Evolutionary conservation across 1,140 invertebrate genomes (phyloP), one percentile per base, ranked within the genome.

Genomic region (Calliphora vicina): DNA sequence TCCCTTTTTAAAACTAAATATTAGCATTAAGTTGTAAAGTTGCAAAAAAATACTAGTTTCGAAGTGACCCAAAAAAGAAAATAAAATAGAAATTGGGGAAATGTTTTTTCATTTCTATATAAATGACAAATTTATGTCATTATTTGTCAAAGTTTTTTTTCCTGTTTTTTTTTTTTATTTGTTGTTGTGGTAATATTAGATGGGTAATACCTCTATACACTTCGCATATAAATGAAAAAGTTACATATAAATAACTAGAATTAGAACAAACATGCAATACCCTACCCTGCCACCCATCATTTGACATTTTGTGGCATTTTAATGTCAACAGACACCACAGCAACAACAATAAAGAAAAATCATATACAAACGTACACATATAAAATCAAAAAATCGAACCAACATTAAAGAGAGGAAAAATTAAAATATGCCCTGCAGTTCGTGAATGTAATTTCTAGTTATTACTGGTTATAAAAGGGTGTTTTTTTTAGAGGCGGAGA

Each of bases 71-170:
- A 57, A 57, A 57, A 57, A 57, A 57, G 15, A 57, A 10, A 15
- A 5, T 57, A n/a, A 57, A 57, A 57, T 57, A 12, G 50, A 57
- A 57, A 15, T 13, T 57, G 15, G n/a, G 50, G 5, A 35, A 57
- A 15, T 13, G 15, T 57, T 57, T 4, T 17, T 57, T 15, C n/a
- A 57, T 15, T 57, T 57, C n/a, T n/a, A 57, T n/a, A n/a, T 57
- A 57, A 57, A 57, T 57, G 50, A 57, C 50, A 57, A 57, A 57
- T 57, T 57, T 57, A 57, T 57, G 50, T 57, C 50, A 57, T 57
- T 57, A 57, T 57, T 57, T 57, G 50, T 57, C 50, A 57, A n/a
- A 13, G 4, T 57, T 5, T 57, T 57, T 57, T 57, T 57, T 57
- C 5, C 5, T 50, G 3, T n/a, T 57, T 57, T 15, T 13, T 57